Evolutionary conservation across 2,797 vertebrate genomes (phyloP), one percentile per base, ranked within the genome.

Genomic region (Furcifer pardalis): DNA sequence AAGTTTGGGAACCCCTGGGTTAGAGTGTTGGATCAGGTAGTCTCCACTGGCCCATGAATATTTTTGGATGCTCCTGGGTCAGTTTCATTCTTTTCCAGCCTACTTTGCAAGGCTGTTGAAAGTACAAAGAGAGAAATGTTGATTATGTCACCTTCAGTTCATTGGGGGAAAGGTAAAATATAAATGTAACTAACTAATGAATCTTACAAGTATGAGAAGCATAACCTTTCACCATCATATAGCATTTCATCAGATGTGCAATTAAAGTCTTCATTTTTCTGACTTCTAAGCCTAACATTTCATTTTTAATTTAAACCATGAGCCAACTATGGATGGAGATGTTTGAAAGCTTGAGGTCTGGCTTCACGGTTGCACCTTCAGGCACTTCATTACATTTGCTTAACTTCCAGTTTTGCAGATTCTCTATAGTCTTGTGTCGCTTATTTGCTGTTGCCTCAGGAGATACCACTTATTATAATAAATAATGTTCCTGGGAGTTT

Each of bases 321-420:
- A n/a, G 65, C 46, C 52, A 65, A 17, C n/a, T n/a, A 32, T 37
- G 66, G 25, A 21, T 35, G 56, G 37, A 63, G 59, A n/a, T 13
- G 21, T 62, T 63, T 42, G 17, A 37, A 62, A 27, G 7, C 27
- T 49, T 60, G 79, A 72, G 65, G 30, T 42, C 17, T 35, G 56
- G n/a, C 4, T 7, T 59, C 65, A 44, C 44, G 37, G 35, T 27
- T n/a, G 17, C 21, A 56, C 23, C 19, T 15, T 72, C 27, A 5
- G 9, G 8, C n/a, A 56, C 35, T 63, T 73, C 3, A 30, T 68
- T 59, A 32, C 40, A 35, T 44, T 44, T 49, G 65, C 60, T 66
- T 37, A n/a, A 75, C 23, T 86, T 77, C 42, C 73, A 69, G 12
- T 52, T 62, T 80, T 56, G n/a, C 72, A 52, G 77, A 32, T 77